A percentile compares a stretch with the other conserved stretches of the same genome.
Conservation (phyloP, 1,140 invertebrate genomes). For the Diabrotica undecimpunctata region DNA sequence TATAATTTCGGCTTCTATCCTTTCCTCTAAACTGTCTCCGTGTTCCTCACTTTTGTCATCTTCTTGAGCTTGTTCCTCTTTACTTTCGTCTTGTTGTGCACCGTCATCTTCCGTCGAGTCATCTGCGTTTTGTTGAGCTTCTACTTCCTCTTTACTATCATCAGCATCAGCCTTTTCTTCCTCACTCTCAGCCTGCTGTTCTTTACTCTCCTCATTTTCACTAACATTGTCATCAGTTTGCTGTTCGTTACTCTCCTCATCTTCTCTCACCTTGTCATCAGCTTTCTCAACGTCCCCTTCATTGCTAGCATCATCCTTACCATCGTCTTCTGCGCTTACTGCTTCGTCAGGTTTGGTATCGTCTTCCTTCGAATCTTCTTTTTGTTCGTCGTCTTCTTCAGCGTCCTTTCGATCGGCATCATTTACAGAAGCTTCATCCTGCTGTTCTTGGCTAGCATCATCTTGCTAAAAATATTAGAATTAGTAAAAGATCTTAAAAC, state of each 20-base stretch:
- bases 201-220: constrained; percentile 16
- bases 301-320: constrained; percentile 17
- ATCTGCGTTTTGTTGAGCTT: constrained; percentile 4
- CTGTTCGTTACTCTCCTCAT: constrained; percentile 16
- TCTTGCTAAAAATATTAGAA: constrained; percentile 6
- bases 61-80: constrained; percentile 9
- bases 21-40: background rate
- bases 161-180: constrained; percentile 36
- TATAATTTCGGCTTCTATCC: constrained; percentile 16
- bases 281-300: constrained; percentile 25
- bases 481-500: constrained; percentile 1
- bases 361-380: constrained; percentile 4
- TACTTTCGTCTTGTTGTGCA: constrained; percentile 6
- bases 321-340: constrained; percentile 13
- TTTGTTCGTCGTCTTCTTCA: constrained; percentile 13
- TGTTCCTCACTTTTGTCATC: constrained; percentile 26
- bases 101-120: constrained; percentile 28
- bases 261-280: constrained; percentile 6
- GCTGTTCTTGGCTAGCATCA: constrained; percentile 12
- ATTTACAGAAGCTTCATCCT: background rate
- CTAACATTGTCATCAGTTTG: constrained; percentile 11
- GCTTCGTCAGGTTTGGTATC: constrained; percentile 8
- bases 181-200: constrained; percentile 9
- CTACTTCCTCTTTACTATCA: constrained; percentile 16
- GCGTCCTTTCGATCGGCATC: constrained; percentile 12